Evolutionary conservation across 2,797 vertebrate genomes (phyloP).

Genomic region (Parotocinclus haroldoi): DNA sequence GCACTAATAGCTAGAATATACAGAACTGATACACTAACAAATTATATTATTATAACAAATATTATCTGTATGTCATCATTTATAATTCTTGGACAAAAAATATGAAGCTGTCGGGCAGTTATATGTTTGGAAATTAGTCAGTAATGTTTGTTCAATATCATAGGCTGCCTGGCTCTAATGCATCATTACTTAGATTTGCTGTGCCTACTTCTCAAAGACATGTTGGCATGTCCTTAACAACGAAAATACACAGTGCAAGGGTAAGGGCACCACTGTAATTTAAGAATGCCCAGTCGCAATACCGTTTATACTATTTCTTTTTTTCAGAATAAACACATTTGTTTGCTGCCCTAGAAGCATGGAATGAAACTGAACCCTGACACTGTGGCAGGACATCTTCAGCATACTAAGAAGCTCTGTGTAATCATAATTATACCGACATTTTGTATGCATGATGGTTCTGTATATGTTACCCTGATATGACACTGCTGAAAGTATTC

Average conservation of each 20-base stretch:
- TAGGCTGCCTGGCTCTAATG: too few species aligned
- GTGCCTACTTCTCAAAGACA: neutral
- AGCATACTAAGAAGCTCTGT: neutral
- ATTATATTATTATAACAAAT: too few species aligned
- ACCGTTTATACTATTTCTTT: neutral
- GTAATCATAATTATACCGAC: neutral
- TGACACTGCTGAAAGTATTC: too few species aligned
- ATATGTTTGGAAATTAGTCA: too few species aligned
- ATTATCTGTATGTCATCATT: too few species aligned
- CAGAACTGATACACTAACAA: too few species aligned
- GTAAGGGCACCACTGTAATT: neutral
- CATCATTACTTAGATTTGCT: too few species aligned
- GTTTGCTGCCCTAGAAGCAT: neutral
- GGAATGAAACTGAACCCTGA: neutral
- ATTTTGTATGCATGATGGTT: neutral
- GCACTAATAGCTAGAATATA: too few species aligned
- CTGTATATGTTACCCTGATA: too few species aligned
- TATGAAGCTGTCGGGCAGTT: constrained; percentile 17
- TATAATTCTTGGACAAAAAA: neutral
- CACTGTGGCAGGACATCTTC: neutral
- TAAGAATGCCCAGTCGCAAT: constrained; percentile 1
- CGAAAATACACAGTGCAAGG: constrained; percentile 12
- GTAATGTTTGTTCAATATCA: neutral
- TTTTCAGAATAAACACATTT: neutral
- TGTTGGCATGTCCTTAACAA: neutral